phyloP scores from a whole-genome alignment of 2,888 invertebrate species.

The Hemicrepidius hirtus region DNA sequence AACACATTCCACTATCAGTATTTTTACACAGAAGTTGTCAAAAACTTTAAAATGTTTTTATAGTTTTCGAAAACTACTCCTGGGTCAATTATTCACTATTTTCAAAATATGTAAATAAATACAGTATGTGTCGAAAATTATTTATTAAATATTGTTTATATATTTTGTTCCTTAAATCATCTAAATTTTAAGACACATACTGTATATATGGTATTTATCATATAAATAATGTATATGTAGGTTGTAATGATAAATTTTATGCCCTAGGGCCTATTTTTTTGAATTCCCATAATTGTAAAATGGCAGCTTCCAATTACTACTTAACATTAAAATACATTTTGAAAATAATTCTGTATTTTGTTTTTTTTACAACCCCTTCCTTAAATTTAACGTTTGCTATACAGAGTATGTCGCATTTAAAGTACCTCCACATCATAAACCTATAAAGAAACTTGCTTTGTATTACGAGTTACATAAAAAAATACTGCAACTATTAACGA shows the following conservation, averaged over 20 bases:
- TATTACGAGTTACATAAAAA: no score
- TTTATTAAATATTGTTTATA: background rate
- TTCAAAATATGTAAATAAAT: conserved; percentile 38
- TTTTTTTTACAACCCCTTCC: background rate
- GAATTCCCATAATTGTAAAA: conserved; percentile 43
- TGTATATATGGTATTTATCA: conserved; percentile 34
- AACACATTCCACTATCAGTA: conserved; percentile 69
- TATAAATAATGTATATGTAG: conserved; percentile 31
- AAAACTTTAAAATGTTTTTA: conserved; percentile 20
- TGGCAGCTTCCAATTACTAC: conserved; percentile 49
- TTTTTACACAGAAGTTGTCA: conserved; percentile 65
- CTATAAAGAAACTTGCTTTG: no score
- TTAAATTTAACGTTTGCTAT: no score
- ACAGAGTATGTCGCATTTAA: no score
- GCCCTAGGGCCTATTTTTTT: conserved; percentile 36
- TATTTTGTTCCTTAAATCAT: conserved; percentile 2
- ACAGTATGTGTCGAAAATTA: conserved; percentile 7
- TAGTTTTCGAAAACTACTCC: conserved; percentile 23
- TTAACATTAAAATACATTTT: conserved; percentile 49
- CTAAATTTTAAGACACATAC: conserved; percentile 23
- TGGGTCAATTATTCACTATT: conserved; percentile 28
- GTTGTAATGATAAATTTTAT: conserved; percentile 38
- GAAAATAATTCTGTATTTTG: conserved; percentile 33
- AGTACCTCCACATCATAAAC: no score
- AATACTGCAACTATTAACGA: no score